Percentiles rank a stretch among this genome's conserved stretches.
These are phyloP conservation scores for Callipepla squamata DNA, from an alignment of 2,113 vertebrate genomes.

Conservation along the genomic window DNA sequence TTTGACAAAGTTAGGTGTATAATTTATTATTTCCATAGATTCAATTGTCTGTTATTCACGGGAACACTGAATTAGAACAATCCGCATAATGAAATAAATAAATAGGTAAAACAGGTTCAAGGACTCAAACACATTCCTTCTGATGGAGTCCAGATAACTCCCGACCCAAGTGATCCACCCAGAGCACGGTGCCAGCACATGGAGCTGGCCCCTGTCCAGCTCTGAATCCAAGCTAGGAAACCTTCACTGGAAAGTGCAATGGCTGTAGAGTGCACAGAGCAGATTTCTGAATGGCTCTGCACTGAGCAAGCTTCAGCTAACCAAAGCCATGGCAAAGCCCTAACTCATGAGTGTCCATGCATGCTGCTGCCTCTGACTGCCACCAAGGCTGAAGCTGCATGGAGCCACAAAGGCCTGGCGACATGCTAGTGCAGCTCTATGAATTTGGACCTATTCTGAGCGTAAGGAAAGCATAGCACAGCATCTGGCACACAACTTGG, in stretches of 20 bases:
- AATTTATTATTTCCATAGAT: not conserved
- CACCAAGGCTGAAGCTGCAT: not conserved
- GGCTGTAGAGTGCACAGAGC: not conserved
- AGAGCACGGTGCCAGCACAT: not conserved
- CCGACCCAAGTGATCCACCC: not conserved
- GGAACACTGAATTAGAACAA: not conserved
- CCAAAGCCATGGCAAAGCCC: not conserved
- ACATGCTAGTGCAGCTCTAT: accelerated
- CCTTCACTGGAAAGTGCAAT: not conserved
- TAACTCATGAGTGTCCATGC: not conserved
- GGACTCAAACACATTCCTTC: not conserved
- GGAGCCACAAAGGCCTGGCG: not conserved
- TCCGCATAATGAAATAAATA: not conserved
- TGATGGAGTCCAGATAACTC: not conserved
- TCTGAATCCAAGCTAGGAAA: not conserved
- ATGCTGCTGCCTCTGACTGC: not conserved
- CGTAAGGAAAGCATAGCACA: not conserved
- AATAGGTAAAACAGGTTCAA: not conserved
- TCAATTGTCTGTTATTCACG: not conserved
- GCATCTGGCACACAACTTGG: not conserved
- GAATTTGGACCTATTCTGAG: not conserved
- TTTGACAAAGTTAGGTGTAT: not conserved
- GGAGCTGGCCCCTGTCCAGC: not conserved
- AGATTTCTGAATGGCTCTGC: not conserved
- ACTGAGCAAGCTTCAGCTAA: not conserved